Conservation (phyloP, 2,888 invertebrate species). For the Epinotia demarniana region DNA sequence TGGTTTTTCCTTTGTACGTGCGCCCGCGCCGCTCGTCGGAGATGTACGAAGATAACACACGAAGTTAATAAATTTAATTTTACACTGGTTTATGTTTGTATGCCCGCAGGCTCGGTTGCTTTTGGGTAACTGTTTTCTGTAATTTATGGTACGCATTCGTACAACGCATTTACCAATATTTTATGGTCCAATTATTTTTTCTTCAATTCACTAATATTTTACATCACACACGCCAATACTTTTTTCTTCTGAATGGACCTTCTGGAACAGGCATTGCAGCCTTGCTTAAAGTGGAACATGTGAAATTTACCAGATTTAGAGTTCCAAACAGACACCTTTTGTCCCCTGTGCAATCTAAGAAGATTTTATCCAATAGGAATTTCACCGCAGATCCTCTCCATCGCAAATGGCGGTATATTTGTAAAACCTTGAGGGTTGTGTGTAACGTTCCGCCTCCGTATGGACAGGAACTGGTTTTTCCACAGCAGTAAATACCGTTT, state of each 20-base stretch:
- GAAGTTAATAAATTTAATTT: slow-evolving; percentile 42
- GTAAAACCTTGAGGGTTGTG: too few relatives aligned
- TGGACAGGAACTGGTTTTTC: too few relatives aligned
- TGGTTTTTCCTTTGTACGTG: slow-evolving; percentile 63
- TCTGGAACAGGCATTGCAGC: background rate
- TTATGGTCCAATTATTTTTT: slow-evolving; percentile 16
- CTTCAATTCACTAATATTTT: background rate
- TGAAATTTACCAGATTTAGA: background rate
- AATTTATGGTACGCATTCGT: slow-evolving; percentile 15
- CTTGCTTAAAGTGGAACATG: background rate
- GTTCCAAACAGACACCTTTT: background rate
- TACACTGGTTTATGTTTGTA: slow-evolving; percentile 39
- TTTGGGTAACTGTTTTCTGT: slow-evolving; percentile 31
- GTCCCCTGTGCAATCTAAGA: too few relatives aligned
- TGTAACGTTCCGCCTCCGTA: too few relatives aligned
- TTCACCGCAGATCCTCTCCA: too few relatives aligned
- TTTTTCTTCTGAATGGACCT: background rate
- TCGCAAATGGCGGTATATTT: too few relatives aligned
- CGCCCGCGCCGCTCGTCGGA: slow-evolving; percentile 32
- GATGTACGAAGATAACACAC: slow-evolving; percentile 44
- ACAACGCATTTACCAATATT: background rate
- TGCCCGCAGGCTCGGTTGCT: slow-evolving; percentile 13
- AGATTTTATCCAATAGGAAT: too few relatives aligned
- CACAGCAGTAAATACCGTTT: too few relatives aligned
- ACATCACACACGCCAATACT: background rate